Evolutionary conservation across 2,888 invertebrate species (phyloP), one percentile per base, ranked within the genome.

Genomic region (Bombylius discolor): DNA sequence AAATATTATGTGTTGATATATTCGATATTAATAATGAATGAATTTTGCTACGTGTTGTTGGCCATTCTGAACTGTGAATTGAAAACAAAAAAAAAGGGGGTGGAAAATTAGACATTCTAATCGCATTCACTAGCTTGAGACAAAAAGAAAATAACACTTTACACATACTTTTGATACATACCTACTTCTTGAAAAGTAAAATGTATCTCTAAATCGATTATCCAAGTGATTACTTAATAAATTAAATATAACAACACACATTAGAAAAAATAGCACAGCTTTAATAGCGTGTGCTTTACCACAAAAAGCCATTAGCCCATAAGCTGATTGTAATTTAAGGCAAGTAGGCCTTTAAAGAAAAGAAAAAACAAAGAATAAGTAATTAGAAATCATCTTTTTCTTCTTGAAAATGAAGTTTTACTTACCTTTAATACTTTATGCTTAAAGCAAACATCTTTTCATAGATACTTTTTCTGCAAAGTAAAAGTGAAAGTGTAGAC

Each of bases 221-320:
- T 66, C 68, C 55, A 68, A 60, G 64, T 70, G 70, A 62, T 68
- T 68, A 62, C 70, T 64, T 60, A 72, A 62, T 53, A 72, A 60
- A 60, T 67, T 68, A 34, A 68, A 62, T 49, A 66, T 56, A 47
- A 68, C 58, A 57, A 73, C 64, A 61, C 74, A 63, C 60, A 68
- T 64, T 59, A 70, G 65, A 58, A 64, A 66, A 56, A 65, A 58
- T 58, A 66, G 62, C 64, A 64, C 64, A 61, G 65, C 65, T 64
- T 66, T 66, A 61, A 66, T 62, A 53, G 64, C 64, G 59, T 63
- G 63, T 61, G 64, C 62, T 62, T 65, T 65, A 58, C 61, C 62
- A 59, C 64, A 64, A 56, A 59, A 55, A 61, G 64, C 65, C 66
- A 66, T 66, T 33, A 45, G 54, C 45, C 45, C 54, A 53, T 53